Base-by-base conservation (phyloP, 2,888 invertebrate species). In the Caenorhabditis sp. region DNA sequence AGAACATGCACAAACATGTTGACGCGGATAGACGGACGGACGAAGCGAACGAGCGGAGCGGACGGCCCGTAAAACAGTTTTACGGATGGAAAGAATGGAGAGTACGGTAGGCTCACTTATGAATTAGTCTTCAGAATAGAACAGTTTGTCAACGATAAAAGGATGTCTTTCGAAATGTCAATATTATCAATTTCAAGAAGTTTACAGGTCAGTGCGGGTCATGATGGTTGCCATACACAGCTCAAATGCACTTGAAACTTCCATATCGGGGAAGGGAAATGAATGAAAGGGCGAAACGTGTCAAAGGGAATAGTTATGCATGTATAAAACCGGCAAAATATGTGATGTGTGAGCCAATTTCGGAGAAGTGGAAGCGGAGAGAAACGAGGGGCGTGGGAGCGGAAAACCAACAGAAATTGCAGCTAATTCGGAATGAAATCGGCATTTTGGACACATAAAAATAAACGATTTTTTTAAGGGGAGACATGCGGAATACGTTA, bases 301-400 rank as follows among this genome's bases (percentile, higher is more conserved):
- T 39, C 8, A 22, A 39, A 32, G n/a, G 7, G 11, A 39, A 7
- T 30, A 27, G 43, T 30, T 15, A 39, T 48, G n/a, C 32, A 35
- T 43, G 53, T 63, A 24, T 26, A 53, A 59, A n/a, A 46, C 20
- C 15, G 32, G 24, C 37, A 22, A 68, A 59, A 59, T 50, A 68
- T 68, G 43, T 53, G 50, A 56, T 50, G 56, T 66, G 45, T 53
- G 66, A 68, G 68, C 70, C 70, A 59, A 70, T 59, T 70, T 61
- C 9, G 45, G 37, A n/a, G 37, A 45, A 52, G 27, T 48, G 55
- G 46, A n/a, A 7, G 37, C 15, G 15, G 37, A 15, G 26, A 46
- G 17, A 39, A 26, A 22, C 41, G 35, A 56, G 65, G 46, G 52
- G 59, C 70, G 70, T 70, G 70, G 70, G 70, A 70, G 70, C 70